These are phyloP conservation scores for Syngnathus rostellatus DNA, from an alignment of 2,797 vertebrate species.

Conservation along the genomic window DNA sequence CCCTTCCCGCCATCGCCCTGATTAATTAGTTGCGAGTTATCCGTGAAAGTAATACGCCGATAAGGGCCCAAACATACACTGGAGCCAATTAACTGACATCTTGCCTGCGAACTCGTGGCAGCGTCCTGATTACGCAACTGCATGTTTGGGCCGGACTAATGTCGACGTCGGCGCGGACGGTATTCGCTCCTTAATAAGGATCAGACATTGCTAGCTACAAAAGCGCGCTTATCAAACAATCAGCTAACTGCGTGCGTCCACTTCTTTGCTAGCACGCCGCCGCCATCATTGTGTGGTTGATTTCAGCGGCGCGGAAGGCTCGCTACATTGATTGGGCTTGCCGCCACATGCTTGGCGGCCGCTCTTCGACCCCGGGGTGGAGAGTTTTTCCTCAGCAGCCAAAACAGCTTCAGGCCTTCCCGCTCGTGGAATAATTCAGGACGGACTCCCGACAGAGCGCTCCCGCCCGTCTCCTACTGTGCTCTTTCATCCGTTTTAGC, in stretches of 20 bases:
- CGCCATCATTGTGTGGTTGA: too few relatives aligned
- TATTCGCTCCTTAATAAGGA: too few relatives aligned
- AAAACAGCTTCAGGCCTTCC: not conserved
- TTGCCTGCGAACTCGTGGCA: constrained; percentile 35
- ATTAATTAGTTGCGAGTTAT: constrained; percentile 69
- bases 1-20: constrained; percentile 29
- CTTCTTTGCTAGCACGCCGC: too few relatives aligned
- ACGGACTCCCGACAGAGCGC: not conserved
- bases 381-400: not conserved
- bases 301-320: not conserved
- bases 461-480: not conserved
- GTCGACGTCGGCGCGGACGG: not conserved
- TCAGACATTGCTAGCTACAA: too few relatives aligned
- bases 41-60: constrained; percentile 67
- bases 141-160: not conserved
- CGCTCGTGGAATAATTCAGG: not conserved
- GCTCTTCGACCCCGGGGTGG: not conserved
- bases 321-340: not conserved
- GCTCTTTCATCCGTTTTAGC: constrained; percentile 4
- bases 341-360: not conserved
- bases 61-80: constrained; percentile 64
- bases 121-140: not conserved
- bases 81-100: constrained; percentile 57
- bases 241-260: too few relatives aligned
- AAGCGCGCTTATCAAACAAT: too few relatives aligned